A percentile compares a stretch with the other conserved stretches of the same genome.
Conservation (phyloP, 2,888 invertebrate species). For the Malacosoma neustria region DNA sequence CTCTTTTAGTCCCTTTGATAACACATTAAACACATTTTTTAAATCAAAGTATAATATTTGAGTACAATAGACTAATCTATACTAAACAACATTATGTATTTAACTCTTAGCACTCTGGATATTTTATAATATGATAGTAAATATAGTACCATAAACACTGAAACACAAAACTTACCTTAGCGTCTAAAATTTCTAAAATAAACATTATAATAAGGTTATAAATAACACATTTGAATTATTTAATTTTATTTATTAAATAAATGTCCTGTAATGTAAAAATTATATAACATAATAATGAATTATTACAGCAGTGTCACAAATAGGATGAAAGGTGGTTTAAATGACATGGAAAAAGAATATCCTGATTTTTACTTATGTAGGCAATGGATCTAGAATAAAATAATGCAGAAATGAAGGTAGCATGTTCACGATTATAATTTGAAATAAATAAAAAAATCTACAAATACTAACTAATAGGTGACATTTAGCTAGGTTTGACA, state of each 20-base stretch:
- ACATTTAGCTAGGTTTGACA: not conserved
- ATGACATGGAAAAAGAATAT: too few species aligned
- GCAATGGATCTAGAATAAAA: too few species aligned
- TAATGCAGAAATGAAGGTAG: too few species aligned
- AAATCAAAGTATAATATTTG: not conserved
- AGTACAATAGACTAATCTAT: too few species aligned
- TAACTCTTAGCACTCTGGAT: too few species aligned
- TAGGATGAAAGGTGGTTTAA: too few species aligned
- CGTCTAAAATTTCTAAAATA: not conserved
- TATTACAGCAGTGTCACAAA: too few species aligned
- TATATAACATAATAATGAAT: too few species aligned
- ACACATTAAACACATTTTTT: not conserved
- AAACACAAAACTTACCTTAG: not conserved
- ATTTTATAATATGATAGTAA: too few species aligned
- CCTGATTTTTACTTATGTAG: too few species aligned
- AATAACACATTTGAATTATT: conserved; percentile 1
- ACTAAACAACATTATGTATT: too few species aligned
- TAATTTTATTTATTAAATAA: conserved; percentile 16
- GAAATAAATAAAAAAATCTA: conserved; percentile 1
- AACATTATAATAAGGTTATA: not conserved
- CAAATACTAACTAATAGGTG: not conserved
- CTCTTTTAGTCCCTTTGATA: not conserved
- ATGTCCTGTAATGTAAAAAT: not conserved
- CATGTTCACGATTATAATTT: too few species aligned
- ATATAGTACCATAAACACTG: not conserved